Evolutionary conservation across 2,113 vertebrate genomes (phyloP), one percentile per base, ranked within the genome.

Genomic region (Podarcis raffonei): DNA sequence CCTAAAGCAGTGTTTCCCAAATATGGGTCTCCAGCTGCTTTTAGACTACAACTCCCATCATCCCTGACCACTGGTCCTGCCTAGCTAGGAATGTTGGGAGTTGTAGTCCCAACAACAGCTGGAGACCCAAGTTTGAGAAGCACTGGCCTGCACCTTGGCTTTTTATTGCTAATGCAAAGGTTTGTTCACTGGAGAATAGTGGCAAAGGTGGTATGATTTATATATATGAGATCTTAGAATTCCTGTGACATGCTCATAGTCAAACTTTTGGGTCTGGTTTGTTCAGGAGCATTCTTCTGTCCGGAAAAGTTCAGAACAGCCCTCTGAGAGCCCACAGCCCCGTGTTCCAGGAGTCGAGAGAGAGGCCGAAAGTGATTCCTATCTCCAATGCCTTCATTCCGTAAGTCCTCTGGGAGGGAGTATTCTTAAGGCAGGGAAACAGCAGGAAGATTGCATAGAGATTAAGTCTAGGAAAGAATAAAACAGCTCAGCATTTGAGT

Each of bases 251-350:
- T 53, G 15, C 72, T 66, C 71, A 82, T 42, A 37, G 69, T 35
- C 30, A 68, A 53, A 30, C 6, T 84, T 87, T 32, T 90, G 65
- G 32, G 39, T 75, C 59, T 89, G 30, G 0, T 9, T 89, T 69
- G 22, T 59, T 75, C 90, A 96, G 95, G 89, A 94, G 69, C 15
- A 0, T 93, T 87, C 30, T 93, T 23, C 87, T 39, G 0, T 81
- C 92, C 48, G 92, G 87, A 86, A 96, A 89, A 90, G 87, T 88
- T 48, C 93, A 91, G 37, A 94, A 69, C 68, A 92, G 89, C 37
- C 62, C 83, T 6, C 77, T 94, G 3, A 53, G 84, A 81, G 42
- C 89, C 83, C 84, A 89, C 84, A 94, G 85, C 74, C 94, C 90
- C 0, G 76, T 89, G 39, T 94, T 94, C 91, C 94, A 91, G 87